Evolutionary conservation across 2,888 invertebrate species (phyloP), one percentile per base, ranked within the genome.

Genomic region (Heterodera filipjevi): DNA sequence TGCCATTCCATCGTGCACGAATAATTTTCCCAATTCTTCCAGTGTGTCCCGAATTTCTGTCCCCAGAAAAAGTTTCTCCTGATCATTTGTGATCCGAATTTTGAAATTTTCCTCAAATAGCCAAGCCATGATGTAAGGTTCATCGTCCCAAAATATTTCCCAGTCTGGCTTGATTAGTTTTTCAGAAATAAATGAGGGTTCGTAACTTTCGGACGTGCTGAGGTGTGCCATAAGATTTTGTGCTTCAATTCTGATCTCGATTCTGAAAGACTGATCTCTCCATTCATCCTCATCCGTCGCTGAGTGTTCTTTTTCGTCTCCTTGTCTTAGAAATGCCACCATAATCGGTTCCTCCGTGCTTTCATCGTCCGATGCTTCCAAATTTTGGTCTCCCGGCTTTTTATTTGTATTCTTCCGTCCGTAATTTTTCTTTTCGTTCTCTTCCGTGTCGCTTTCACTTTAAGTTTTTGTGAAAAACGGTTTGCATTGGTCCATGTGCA

Each of bases 401-500:
- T 3, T 49, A 5, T 49, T 49, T 5, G 0, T 16, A 19, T 49
- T 22, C 19, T 16, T 49, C 5, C 2, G 49, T 49, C 16, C 46
- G 46, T 1, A 16, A 2, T 22, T 49, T 22, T 12, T 3, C 0
- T 16, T 49, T 1, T 49, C 1, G 0, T 49, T 10, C 49, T 49
- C 49, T 19, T 16, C 6, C 19, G 1, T 19, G 1, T 49, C 49
- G 1, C 16, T 46, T 46, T 46, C 46, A n/a, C n/a, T n/a, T n/a
- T n/a, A n/a, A n/a, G n/a, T n/a, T n/a, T n/a, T n/a, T 22, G 49
- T 19, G 22, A 71, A 71, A 27, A 53, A 74, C 66, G 32, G 33
- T 30, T 74, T 74, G 12, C 44, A 49, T 49, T 74, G 39, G 35
- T 74, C 46, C 53, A 59, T 19, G 19, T 73, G 73, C 8, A 73